phyloP scores from a whole-genome alignment of 2,797 vertebrate genomes.

The Scolopax bukidnonensis region DNA sequence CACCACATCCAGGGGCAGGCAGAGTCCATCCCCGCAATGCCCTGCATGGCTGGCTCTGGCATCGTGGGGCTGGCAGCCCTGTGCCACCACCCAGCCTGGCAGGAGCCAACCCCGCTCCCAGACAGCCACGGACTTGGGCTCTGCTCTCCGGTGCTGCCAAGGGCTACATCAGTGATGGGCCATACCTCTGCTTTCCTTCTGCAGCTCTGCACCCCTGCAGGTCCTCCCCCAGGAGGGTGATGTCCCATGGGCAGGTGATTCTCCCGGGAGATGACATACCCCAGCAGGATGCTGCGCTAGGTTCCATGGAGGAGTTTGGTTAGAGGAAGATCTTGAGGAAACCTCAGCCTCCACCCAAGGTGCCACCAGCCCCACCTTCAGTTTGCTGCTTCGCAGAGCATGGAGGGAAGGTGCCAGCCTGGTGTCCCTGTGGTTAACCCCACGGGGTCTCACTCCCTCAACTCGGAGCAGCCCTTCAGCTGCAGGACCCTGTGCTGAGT shows the following conservation, averaged over 20 bases:
- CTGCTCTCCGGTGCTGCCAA: accelerated
- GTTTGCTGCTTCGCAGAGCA: not conserved
- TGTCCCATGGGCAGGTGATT: not conserved
- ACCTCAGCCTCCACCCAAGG: not conserved
- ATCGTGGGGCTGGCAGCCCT: accelerated
- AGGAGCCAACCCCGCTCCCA: not conserved
- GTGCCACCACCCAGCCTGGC: not conserved
- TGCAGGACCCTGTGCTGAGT: accelerated
- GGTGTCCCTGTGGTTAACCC: accelerated
- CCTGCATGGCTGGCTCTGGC: not conserved
- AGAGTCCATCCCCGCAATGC: not conserved
- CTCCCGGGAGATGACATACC: not conserved
- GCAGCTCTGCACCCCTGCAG: not conserved
- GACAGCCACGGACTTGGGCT: not conserved
- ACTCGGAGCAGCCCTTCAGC: not conserved
- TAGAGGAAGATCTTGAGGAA: not conserved
- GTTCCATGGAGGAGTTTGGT: not conserved
- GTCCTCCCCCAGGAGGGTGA: not conserved
- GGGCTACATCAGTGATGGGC: accelerated
- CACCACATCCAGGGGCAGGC: accelerated
- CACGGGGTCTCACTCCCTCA: accelerated
- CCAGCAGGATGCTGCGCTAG: accelerated
- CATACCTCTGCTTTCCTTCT: accelerated
- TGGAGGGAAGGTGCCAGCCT: not conserved
- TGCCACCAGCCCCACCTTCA: not conserved